Percentiles rank a stretch among this genome's conserved stretches.
These are phyloP conservation scores for Paradoxurus hermaphroditus DNA, from an alignment of 2,113 vertebrate genomes.

Conservation along the genomic window DNA sequence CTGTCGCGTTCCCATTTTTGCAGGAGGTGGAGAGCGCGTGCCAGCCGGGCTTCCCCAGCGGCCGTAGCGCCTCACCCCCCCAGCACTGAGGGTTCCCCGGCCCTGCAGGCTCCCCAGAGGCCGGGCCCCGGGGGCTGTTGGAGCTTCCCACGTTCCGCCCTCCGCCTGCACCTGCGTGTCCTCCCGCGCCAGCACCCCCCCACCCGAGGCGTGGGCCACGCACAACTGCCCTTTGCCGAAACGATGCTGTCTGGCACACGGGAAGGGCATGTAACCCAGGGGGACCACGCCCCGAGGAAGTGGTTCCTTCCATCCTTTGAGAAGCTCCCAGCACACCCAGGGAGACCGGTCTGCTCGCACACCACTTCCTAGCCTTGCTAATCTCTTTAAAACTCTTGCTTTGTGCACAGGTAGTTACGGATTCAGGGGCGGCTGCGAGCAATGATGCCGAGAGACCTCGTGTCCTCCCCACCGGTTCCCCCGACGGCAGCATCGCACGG, in stretches of 20 bases:
- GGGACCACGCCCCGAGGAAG: rapidly evolving
- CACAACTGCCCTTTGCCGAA: rapidly evolving
- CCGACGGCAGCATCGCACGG: neutral
- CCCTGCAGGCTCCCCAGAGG: rapidly evolving
- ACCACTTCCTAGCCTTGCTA: neutral
- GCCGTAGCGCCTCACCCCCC: rapidly evolving
- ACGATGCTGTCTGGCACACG: rapidly evolving
- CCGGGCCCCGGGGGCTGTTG: rapidly evolving
- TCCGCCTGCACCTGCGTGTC: rapidly evolving
- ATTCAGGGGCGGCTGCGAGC: rapidly evolving
- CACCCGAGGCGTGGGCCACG: rapidly evolving
- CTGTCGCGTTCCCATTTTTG: rapidly evolving
- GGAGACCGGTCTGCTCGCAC: rapidly evolving
- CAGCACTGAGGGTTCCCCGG: too few species aligned
- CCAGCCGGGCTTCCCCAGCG: neutral
- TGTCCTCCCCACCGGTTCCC: neutral
- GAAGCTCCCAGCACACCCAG: rapidly evolving
- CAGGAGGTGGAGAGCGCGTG: neutral
- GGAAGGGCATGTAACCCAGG: rapidly evolving
- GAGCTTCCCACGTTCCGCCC: rapidly evolving
- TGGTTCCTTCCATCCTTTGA: rapidly evolving
- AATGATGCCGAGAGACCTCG: neutral
- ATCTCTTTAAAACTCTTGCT: neutral
- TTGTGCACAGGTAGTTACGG: neutral
- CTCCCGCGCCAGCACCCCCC: rapidly evolving